phyloP scores from a whole-genome alignment of 2,797 vertebrate species.

The Salarias fasciatus region DNA sequence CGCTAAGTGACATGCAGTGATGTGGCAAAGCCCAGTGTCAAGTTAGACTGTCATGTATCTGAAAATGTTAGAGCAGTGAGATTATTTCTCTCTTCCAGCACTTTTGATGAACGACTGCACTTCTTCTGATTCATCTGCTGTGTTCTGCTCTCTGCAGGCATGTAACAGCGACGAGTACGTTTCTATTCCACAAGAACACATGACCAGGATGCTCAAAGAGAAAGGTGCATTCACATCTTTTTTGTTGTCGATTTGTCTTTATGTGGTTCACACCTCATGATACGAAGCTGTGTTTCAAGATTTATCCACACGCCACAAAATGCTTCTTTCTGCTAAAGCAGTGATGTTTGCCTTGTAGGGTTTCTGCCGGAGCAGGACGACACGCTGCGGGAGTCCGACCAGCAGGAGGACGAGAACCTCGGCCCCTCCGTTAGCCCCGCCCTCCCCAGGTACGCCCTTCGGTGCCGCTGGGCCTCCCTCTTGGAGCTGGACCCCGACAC shows the following conservation, averaged over 20 bases:
- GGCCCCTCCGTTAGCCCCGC: conserved; percentile 42
- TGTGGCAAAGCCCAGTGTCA: no score
- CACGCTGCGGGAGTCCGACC: conserved; percentile 41
- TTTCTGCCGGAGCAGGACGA: conserved; percentile 68
- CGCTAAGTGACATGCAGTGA: no score
- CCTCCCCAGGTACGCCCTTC: conserved; percentile 60
- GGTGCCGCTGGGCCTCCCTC: conserved; percentile 66
- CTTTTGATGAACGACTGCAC: no score
- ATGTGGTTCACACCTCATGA: background rate
- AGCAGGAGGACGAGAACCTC: conserved; percentile 48
- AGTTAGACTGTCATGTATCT: no score
- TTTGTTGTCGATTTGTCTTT: no score
- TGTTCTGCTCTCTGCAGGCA: conserved; percentile 71
- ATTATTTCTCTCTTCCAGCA: no score
- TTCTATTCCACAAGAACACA: conserved; percentile 81
- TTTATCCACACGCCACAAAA: background rate
- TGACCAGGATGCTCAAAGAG: conserved; percentile 78
- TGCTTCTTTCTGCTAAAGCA: no score
- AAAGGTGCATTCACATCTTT: conserved; percentile 55
- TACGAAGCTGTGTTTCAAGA: background rate
- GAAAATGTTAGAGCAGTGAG: no score
- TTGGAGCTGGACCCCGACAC: conserved; percentile 49
- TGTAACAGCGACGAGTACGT: conserved; percentile 87
- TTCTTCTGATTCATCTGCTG: no score
- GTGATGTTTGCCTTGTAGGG: conserved; percentile 53